Percentiles rank a stretch among this genome's conserved stretches.
Evolutionary conservation across 1,140 invertebrate genomes (phyloP).

Genomic region (Scaptomyza hsui): DNA sequence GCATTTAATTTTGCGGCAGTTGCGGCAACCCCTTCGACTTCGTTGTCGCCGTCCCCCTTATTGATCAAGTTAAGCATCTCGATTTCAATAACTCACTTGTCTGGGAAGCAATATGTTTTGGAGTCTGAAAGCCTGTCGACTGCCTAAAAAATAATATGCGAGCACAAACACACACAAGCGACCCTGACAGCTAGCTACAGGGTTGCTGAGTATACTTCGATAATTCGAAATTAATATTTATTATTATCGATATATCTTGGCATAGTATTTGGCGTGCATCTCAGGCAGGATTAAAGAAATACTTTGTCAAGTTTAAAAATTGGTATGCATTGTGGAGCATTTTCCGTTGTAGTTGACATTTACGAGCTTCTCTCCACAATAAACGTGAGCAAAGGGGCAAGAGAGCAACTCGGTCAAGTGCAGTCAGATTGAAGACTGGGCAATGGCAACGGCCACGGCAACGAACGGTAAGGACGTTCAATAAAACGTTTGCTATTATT

Average conservation of each 20-base stretch:
- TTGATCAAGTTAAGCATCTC: slow-evolving; percentile 50
- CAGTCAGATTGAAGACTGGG: slow-evolving; percentile 28
- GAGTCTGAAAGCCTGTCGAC: slow-evolving; percentile 23
- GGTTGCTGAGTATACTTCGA: slow-evolving; percentile 6
- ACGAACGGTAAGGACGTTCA: slow-evolving; percentile 65
- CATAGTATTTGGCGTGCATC: neutral
- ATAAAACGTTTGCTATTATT: slow-evolving; percentile 79
- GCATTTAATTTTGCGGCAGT: slow-evolving; percentile 24
- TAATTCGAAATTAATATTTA: neutral
- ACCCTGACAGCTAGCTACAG: neutral
- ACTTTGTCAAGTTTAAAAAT: slow-evolving; percentile 21
- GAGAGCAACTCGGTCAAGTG: slow-evolving; percentile 36
- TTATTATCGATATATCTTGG: neutral
- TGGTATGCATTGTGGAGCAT: slow-evolving; percentile 12
- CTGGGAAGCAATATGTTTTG: slow-evolving; percentile 23
- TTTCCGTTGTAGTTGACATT: slow-evolving; percentile 60
- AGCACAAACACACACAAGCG: slow-evolving; percentile 1
- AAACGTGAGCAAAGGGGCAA: slow-evolving; percentile 44
- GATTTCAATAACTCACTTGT: neutral
- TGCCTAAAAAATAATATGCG: slow-evolving; percentile 12
- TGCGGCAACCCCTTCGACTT: neutral
- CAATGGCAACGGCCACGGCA: slow-evolving; percentile 14
- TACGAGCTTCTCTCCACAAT: slow-evolving; percentile 51
- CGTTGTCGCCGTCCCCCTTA: neutral
- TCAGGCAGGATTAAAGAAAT: slow-evolving; percentile 21